phyloP scores from a whole-genome alignment of 2,113 vertebrate species.

The Passer domesticus region DNA sequence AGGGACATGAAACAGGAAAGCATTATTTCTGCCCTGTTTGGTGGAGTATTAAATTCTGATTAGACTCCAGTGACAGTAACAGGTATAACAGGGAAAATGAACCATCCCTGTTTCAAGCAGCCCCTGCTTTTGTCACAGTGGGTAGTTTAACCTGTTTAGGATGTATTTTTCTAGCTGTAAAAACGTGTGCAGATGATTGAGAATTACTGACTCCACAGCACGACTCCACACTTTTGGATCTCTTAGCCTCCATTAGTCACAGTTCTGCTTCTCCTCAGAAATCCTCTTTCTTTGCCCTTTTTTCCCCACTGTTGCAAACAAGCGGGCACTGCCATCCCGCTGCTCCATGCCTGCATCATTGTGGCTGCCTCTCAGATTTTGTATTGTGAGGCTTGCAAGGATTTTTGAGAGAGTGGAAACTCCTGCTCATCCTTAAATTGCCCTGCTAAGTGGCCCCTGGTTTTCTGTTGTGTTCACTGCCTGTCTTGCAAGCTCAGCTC shows the following conservation, averaged over 20 bases:
- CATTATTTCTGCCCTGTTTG: background rate
- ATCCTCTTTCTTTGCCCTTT: background rate
- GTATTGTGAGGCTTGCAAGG: background rate
- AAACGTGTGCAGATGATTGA: background rate
- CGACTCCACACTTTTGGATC: background rate
- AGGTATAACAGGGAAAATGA: background rate
- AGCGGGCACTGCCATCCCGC: accelerated
- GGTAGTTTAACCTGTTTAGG: background rate
- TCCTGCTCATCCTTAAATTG: background rate
- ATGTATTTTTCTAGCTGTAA: conserved; percentile 1
- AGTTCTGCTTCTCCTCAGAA: background rate
- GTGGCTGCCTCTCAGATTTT: background rate
- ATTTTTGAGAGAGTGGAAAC: background rate
- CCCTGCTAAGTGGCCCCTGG: background rate
- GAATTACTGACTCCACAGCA: background rate
- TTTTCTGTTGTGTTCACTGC: background rate
- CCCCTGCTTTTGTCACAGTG: background rate
- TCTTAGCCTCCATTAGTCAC: background rate
- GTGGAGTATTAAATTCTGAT: background rate
- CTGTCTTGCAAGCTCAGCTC: background rate
- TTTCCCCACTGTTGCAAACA: background rate
- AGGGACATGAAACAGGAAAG: background rate
- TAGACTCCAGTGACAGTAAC: background rate
- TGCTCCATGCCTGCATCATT: accelerated
- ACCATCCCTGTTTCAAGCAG: background rate